Base-by-base conservation (phyloP, 30 jellyfish, hydroid and myxozoan species). In the Aurelia coerulea region DNA sequence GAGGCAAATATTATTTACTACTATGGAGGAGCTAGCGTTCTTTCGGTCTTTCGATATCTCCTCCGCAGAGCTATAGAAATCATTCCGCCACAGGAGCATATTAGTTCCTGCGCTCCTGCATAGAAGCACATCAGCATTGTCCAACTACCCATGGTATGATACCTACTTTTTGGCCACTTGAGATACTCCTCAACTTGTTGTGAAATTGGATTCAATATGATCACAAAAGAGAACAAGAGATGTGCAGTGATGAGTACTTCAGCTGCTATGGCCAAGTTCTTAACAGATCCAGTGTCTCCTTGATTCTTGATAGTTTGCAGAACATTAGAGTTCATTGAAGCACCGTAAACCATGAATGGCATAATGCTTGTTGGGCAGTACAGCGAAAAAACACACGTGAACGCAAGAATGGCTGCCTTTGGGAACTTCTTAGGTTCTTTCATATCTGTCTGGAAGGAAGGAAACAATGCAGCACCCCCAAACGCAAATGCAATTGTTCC, bases 391-490 rank as follows among this genome's bases (percentile, higher is more conserved):
- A 95, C 99, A 46, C 79, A 91, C 3, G 82, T 65, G 56, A 90
- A 89, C 1, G 95, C 99, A n/a, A 87, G 63, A 2, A 72, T 90
- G 11, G 99, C 97, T 2, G 97, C 89, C 5, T 37, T 72, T 6
- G 97, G 91, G 65, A 95, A 90, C 68, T 89, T 74, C 54, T 68
- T 79, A 5, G 97, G 97, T n/a, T 77, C 76, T 65, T 86, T 86
- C 99, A 95, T 95, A 64, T 95, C 98, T 17, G 99, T 75, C 53
- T 95, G 99, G 82, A 74, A 86, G 41, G 99, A 85, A 31, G 99
- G 99, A 52, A 95, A 95, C 33, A 95, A 68, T 1, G 99, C 46
- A 17, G 96, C 97, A 12, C 99, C 99, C 0, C 97, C 97, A 82
- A 95, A 95, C 0, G 99, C 74, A 74, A 95, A 95, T 10, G 97